Evolutionary conservation across 2,113 vertebrate species (phyloP), one percentile per base, ranked within the genome.

Genomic region (Bufo gargarizans): DNA sequence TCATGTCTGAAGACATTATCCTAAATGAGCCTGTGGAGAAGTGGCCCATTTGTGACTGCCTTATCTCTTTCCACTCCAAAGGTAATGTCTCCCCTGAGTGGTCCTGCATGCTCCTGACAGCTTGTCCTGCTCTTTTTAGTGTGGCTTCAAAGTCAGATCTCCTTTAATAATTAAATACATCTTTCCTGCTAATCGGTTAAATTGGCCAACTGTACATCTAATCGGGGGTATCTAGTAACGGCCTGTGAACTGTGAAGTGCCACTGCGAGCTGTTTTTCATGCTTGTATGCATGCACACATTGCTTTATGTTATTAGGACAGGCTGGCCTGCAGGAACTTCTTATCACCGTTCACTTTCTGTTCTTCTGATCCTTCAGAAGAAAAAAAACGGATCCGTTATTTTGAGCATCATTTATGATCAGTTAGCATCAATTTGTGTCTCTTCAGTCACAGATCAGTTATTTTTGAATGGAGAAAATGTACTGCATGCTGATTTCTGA

Each of bases 61-160:
- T 99, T 86, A 97, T 99, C 92, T 99, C 98, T 13, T 99, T 99
- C 92, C 98, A 99, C 94, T 99, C 98, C 88, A 99, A 99, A 96
- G 98, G 98, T 99, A 92, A 71, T 17, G 4, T 61, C 49, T 50
- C 16, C 72, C 16, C 67, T 56, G 12, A 4, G n/a, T 6, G 22
- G 3, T 17, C 2, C 56, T 33, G 11, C 6, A 63, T 20, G 7
- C 19, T 61, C 69, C 11, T 83, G 69, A 82, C 69, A 61, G 67
- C 50, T 65, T 84, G 33, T 20, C 4, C 61, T 77, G 13, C 22
- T 49, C 20, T 50, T 43, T 76, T 76, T 61, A 76, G n/a, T 12
- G 16, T 7, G 16, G 67, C 45, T 49, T 84, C 80, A 88, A 77
- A 88, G 71, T 65, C 83, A 88, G 55, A 65, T 61, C 67, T 47